Base-by-base conservation (phyloP, 2,888 invertebrate species). In the Drosophila fungiperda region DNA sequence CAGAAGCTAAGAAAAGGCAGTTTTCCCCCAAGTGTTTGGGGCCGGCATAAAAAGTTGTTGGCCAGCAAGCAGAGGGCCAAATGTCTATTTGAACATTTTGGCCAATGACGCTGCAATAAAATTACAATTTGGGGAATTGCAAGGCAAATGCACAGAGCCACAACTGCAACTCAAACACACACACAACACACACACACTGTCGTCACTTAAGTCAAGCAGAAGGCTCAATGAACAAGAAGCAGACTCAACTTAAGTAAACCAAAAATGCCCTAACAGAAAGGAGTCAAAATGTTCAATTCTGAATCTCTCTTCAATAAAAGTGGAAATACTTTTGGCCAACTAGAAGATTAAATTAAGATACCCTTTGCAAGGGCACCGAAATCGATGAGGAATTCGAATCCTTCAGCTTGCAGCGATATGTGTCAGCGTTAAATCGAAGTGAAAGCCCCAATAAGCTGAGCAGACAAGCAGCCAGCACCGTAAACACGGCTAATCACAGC, bases 41-140 rank as follows among this genome's bases (percentile, higher is more conserved):
- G 55, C 26, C 38, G 74, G 73, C 81, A 68, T 64, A 80, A 69
- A 67, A 76, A 69, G 61, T 70, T 72, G 29, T 75, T 80, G 80
- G 58, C 58, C 62, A 40, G 64, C 59, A 73, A 58, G 67, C 62
- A 61, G 20, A 36, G 67, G 42, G 55, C 35, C 26, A 68, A 73
- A 83, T 89, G 87, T 84, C 83, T 89, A 80, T 85, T 87, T 85
- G 80, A 84, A 76, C 79, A 89, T 89, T 45, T 84, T 85, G 89
- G 87, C 85, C 89, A 85, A 85, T 89, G 85, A 89, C 85, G 89
- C 85, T 84, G 85, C 84, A 87, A 85, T 85, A 85, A 85, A 85
- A 85, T 87, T 85, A 89, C 85, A 85, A 85, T 85, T 85, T 85
- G 82, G 85, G 89, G 85, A 85, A 85, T 85, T 87, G 87, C 80